Percentiles rank a stretch among this genome's conserved stretches.
phyloP scores from a whole-genome alignment of 2,888 invertebrate genomes.

The Perizoma flavofasciatum region DNA sequence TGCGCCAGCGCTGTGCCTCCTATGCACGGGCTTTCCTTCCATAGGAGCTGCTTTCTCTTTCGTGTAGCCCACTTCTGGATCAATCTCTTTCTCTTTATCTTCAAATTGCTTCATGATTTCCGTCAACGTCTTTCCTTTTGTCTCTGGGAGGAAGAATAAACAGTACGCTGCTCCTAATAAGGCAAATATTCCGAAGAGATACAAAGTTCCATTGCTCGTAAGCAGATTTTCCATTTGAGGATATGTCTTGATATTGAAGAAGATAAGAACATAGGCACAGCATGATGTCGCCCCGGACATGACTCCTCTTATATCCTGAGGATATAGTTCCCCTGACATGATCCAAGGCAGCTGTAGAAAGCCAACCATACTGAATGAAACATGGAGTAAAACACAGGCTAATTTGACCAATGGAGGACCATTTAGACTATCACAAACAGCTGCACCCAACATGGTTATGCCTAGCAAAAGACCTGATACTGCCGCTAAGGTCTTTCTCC shows the following conservation, averaged over 20 bases:
- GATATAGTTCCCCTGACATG: constrained; percentile 89
- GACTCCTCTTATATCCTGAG: constrained; percentile 86
- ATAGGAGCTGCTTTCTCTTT: constrained; percentile 51
- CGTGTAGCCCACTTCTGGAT: constrained; percentile 64
- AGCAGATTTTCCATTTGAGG: constrained; percentile 83
- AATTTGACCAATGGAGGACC: constrained; percentile 77
- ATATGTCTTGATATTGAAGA: constrained; percentile 88
- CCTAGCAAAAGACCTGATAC: constrained; percentile 87
- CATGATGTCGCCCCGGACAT: constrained; percentile 89
- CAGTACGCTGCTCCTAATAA: constrained; percentile 85
- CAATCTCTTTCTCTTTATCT: constrained; percentile 65
- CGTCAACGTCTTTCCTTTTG: constrained; percentile 86
- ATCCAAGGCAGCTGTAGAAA: constrained; percentile 90
- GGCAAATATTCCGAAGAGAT: constrained; percentile 85
- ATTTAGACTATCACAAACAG: constrained; percentile 82
- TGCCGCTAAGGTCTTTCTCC: constrained; percentile 85
- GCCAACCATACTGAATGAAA: constrained; percentile 89
- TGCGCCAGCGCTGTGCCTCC: constrained; percentile 74
- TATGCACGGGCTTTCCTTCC: constrained; percentile 64
- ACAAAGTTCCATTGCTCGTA: constrained; percentile 86
- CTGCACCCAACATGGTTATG: constrained; percentile 86
- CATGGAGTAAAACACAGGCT: constrained; percentile 86
- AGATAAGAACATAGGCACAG: constrained; percentile 87
- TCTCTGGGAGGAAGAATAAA: constrained; percentile 86
- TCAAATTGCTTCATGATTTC: constrained; percentile 87